phyloP scores from a whole-genome alignment of 2,888 invertebrate species.

The Clitarchus hookeri region DNA sequence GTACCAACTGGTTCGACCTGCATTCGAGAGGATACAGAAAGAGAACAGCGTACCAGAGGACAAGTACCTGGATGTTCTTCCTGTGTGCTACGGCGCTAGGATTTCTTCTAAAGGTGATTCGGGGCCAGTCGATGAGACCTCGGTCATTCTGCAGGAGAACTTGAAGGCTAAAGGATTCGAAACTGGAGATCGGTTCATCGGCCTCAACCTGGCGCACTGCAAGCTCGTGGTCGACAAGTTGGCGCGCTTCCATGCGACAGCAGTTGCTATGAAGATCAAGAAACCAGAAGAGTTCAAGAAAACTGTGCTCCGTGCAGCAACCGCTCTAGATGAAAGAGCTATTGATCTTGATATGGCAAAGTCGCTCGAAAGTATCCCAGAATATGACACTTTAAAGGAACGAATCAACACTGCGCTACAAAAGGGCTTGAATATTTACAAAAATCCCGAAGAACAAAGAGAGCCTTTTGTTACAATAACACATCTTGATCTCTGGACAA shows the following conservation, averaged over 20 bases:
- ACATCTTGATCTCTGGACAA: conserved; percentile 54
- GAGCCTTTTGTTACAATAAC: conserved; percentile 52
- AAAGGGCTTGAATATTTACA: too few species aligned
- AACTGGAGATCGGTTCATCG: conserved; percentile 49
- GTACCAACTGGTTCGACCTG: conserved; percentile 50
- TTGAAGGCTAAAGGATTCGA: conserved; percentile 49
- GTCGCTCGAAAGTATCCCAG: not conserved
- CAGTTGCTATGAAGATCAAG: conserved; percentile 49
- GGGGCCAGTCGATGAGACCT: conserved; percentile 50
- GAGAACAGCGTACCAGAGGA: conserved; percentile 47
- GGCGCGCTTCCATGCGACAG: conserved; percentile 34
- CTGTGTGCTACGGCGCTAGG: conserved; percentile 51
- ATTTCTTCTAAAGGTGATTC: conserved; percentile 47
- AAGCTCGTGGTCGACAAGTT: conserved; percentile 28
- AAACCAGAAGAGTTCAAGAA: conserved; percentile 50
- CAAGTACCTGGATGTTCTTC: conserved; percentile 48
- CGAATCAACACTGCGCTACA: conserved; percentile 48
- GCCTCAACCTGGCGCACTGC: conserved; percentile 47
- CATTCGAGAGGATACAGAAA: conserved; percentile 45
- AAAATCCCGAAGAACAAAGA: too few species aligned
- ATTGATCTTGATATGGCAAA: too few species aligned
- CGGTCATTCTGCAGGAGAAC: conserved; percentile 51
- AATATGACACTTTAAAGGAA: conserved; percentile 35
- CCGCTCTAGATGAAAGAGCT: not conserved
- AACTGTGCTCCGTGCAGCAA: conserved; percentile 45